Base-by-base conservation (phyloP, 2,888 invertebrate genomes). In the Thera obeliscata region DNA sequence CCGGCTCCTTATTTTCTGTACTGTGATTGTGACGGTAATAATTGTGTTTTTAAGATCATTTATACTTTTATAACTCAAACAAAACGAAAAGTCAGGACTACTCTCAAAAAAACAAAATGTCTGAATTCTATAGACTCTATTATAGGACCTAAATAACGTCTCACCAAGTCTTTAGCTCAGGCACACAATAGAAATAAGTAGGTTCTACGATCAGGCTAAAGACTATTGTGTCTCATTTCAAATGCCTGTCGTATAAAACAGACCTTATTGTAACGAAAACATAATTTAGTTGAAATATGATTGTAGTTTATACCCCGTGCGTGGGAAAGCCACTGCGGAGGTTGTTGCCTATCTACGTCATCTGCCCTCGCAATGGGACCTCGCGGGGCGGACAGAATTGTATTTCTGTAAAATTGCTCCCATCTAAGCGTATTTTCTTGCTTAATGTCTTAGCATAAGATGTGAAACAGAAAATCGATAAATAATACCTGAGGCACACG, bases 311-410 rank as follows among this genome's bases (percentile, higher is more conserved):
- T 60, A 56, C 38, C 12, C 36, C 9, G 8, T 60, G 67, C 67
- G 67, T 67, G 64, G 63, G 67, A 64, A 60, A 55, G 59, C 64
- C 52, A 56, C 52, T n/a, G 36, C 8, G 38, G 49, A 54, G 67
- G 57, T 33, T 57, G 57, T 43, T 6, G 56, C 43, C 48, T 46
- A 9, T 35, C 55, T 49, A 38, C 54, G 54, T 59, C 54, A 55
- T 55, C 52, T 52, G 59, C 59, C 64, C 54, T 22, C 59, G 59
- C 52, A 9, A 33, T 33, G 41, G 33, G 33, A n/a, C 11, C 43
- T 22, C 46, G 59, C 55, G 59, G 59, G 55, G 64, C 54, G 59
- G 59, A 35, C 36, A 48, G 33, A 36, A 22, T 43, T 22, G 0
- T 55, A 55, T n/a, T 11, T 50, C 2, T 50, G 22, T 50, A 50